phyloP scores from a whole-genome alignment of 2,113 vertebrate species.

The Menura novaehollandiae region DNA sequence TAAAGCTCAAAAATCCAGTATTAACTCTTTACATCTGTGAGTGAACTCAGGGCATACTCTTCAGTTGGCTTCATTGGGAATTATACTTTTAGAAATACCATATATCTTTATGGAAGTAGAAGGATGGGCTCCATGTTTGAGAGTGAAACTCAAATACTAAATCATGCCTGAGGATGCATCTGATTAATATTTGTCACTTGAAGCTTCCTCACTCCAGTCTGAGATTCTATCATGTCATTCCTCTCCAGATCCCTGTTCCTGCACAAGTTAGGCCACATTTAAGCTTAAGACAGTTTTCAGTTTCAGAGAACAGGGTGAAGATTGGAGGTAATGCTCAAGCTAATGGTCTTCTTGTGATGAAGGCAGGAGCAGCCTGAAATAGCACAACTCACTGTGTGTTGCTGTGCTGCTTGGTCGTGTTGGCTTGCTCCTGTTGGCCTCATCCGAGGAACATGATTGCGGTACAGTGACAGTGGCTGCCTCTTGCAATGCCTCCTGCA shows the following conservation, averaged over 20 bases:
- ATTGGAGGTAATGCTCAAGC: fast-evolving
- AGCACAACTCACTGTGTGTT: neutral
- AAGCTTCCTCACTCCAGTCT: neutral
- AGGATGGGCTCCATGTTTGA: neutral
- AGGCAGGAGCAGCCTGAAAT: neutral
- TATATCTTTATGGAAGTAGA: neutral
- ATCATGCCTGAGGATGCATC: neutral
- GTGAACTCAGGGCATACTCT: neutral
- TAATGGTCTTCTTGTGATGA: neutral
- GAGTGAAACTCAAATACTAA: neutral
- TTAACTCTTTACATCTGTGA: neutral
- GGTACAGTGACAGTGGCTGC: neutral
- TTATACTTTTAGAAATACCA: neutral
- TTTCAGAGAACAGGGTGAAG: neutral
- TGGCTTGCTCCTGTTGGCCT: neutral
- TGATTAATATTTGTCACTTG: neutral
- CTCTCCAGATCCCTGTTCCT: neutral
- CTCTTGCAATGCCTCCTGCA: fast-evolving
- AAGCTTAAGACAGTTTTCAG: neutral
- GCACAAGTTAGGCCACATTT: neutral
- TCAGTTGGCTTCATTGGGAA: neutral
- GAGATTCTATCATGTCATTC: neutral
- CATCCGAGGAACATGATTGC: neutral
- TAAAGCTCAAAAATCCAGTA: neutral
- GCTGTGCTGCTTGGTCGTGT: neutral